A percentile compares a stretch with the other conserved stretches of the same genome.
Evolutionary conservation across 2,888 invertebrate genomes (phyloP).

Genomic region (Dione vanillae): DNA sequence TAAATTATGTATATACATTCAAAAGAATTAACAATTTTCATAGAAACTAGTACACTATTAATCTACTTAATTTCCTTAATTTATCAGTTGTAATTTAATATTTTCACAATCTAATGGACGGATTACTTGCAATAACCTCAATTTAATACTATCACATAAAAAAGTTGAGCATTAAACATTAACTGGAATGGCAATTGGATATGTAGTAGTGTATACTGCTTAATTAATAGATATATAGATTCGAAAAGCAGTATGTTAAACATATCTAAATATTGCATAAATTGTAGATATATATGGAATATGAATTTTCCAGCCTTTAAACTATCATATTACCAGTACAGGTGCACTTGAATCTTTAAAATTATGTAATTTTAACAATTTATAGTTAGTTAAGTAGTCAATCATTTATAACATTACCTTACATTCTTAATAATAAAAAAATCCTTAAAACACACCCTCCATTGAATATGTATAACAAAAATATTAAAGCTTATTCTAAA

Average conservation of each 20-base stretch:
- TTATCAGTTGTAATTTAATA: slow-evolving; percentile 10
- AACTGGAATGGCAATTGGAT: slow-evolving; percentile 13
- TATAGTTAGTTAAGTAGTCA: too few species aligned
- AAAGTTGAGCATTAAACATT: slow-evolving; percentile 13
- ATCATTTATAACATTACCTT: neutral
- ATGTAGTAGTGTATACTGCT: neutral
- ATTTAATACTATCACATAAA: slow-evolving; percentile 2
- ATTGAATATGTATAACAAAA: slow-evolving; percentile 33
- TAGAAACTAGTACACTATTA: neutral
- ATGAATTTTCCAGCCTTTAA: neutral
- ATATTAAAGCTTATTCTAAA: slow-evolving; percentile 44
- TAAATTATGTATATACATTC: slow-evolving; percentile 10
- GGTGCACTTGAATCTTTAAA: too few species aligned
- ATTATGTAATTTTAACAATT: too few species aligned
- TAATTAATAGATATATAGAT: neutral
- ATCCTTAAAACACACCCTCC: slow-evolving; percentile 1
- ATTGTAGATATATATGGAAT: neutral
- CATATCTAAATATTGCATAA: neutral
- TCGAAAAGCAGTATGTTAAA: neutral
- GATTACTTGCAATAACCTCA: slow-evolving; percentile 23
- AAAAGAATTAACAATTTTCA: neutral
- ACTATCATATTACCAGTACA: neutral
- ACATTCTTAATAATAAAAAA: slow-evolving; percentile 21
- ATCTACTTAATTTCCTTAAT: neutral
- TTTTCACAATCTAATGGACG: slow-evolving; percentile 38